Evolutionary conservation across 2,113 vertebrate genomes (phyloP).

Genomic region (Heloderma charlesbogerti): DNA sequence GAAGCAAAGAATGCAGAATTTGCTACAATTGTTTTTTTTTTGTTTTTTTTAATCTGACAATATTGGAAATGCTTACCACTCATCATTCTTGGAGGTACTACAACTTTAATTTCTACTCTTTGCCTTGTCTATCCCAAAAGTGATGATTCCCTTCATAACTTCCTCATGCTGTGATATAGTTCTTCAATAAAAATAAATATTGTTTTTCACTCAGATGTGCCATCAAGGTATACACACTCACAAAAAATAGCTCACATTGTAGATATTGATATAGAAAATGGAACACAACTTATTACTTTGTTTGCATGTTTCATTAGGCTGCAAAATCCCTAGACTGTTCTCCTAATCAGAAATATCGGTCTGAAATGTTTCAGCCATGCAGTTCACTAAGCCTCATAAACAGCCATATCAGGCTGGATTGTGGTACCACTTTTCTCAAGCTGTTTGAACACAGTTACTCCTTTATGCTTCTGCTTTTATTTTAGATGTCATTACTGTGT

Average conservation of each 20-base stretch:
- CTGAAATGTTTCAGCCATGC: constrained; percentile 5
- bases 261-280: not conserved
- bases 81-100: not conserved
- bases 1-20: not conserved
- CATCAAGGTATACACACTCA: not conserved
- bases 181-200: constrained; percentile 9
- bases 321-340: not conserved
- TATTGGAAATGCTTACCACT: not conserved
- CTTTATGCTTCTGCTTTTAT: too few relatives aligned
- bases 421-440: not conserved
- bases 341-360: not conserved
- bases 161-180: not conserved
- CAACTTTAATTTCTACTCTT: constrained; percentile 15
- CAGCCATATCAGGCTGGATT: not conserved
- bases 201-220: not conserved
- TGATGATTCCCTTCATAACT: not conserved
- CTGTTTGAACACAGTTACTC: not conserved
- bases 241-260: constrained; percentile 8
- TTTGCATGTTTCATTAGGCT: constrained; percentile 16
- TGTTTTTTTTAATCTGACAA: not conserved
- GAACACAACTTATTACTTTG: constrained; percentile 4
- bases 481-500: not conserved
- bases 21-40: not conserved
- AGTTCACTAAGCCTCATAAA: not conserved
- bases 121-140: not conserved